Percentiles rank a stretch among this genome's conserved stretches.
Evolutionary conservation across 2,888 invertebrate species (phyloP).

Genomic region (Cryptocheilus praepositus): DNA sequence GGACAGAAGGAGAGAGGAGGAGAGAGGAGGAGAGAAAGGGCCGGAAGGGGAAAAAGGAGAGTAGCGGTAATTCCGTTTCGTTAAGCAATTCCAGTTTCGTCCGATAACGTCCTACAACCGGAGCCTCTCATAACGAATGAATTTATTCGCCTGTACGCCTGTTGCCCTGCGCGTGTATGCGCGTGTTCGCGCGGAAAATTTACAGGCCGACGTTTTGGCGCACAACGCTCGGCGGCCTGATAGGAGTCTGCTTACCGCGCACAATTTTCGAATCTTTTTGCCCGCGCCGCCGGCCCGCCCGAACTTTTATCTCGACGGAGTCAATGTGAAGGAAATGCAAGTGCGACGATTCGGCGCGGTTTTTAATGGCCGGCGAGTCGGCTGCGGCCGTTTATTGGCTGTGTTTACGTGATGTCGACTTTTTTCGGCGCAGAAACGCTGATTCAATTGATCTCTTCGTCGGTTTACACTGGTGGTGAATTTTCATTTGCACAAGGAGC

Average conservation of each 20-base stretch:
- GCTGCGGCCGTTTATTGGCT: too few species aligned
- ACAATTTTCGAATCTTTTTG: slow-evolving; percentile 42
- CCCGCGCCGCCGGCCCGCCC: slow-evolving; percentile 13
- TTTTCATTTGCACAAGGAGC: too few species aligned
- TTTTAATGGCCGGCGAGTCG: too few species aligned
- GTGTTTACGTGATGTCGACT: too few species aligned
- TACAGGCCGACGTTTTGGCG: slow-evolving; percentile 40
- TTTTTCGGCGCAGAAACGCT: too few species aligned
- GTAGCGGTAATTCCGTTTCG: slow-evolving; percentile 58
- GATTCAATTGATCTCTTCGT: too few species aligned
- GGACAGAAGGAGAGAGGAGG: background rate
- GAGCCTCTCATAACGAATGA: slow-evolving; percentile 58
- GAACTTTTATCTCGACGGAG: slow-evolving; percentile 16
- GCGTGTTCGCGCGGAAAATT: slow-evolving; percentile 53
- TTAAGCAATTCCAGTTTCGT: slow-evolving; percentile 62
- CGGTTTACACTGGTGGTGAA: too few species aligned
- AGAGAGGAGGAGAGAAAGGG: slow-evolving; percentile 7
- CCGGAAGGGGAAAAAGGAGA: slow-evolving; percentile 38
- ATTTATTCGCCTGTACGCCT: slow-evolving; percentile 55
- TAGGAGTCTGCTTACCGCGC: slow-evolving; percentile 32
- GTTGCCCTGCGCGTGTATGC: slow-evolving; percentile 41
- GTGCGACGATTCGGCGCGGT: background rate
- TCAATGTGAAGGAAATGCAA: background rate
- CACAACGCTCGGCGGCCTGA: slow-evolving; percentile 9
- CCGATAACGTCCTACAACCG: slow-evolving; percentile 54